phyloP scores from a whole-genome alignment of 2,888 invertebrate genomes.

The Apodemia hepburni region DNA sequence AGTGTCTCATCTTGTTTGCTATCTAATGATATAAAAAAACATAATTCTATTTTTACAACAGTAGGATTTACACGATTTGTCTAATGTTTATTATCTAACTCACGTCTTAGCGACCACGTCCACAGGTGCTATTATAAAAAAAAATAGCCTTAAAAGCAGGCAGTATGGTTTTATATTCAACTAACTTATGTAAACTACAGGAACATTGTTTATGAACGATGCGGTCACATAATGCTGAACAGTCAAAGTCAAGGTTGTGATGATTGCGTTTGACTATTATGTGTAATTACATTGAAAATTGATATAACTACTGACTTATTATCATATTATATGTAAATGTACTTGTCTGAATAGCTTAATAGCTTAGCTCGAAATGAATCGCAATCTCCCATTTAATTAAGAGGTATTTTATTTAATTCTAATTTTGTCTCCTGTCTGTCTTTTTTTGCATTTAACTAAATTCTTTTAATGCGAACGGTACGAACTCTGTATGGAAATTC shows the following conservation, averaged over 20 bases:
- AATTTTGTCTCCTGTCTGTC: no score
- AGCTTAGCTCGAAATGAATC: background rate
- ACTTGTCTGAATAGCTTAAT: background rate
- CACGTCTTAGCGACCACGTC: background rate
- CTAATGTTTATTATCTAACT: constrained; percentile 9
- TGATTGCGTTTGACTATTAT: constrained; percentile 19
- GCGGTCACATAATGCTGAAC: constrained; percentile 17
- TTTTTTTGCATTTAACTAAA: no score
- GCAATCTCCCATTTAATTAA: background rate
- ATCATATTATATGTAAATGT: constrained; percentile 14
- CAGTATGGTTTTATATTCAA: background rate
- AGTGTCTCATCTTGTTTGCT: no score
- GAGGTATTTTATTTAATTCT: no score
- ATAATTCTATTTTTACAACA: background rate
- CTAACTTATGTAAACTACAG: background rate
- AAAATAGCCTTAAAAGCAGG: background rate
- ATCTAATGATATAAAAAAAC: no score
- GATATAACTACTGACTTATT: constrained; percentile 26
- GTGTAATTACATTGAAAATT: constrained; percentile 21
- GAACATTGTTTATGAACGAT: constrained; percentile 9
- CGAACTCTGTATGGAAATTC: no score
- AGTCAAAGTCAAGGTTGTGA: constrained; percentile 29
- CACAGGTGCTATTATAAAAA: background rate
- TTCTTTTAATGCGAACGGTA: no score
- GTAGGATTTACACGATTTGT: background rate